These are phyloP conservation scores for Phalloptychus januarius DNA, from an alignment of 2,797 vertebrate species.

Conservation along the genomic window DNA sequence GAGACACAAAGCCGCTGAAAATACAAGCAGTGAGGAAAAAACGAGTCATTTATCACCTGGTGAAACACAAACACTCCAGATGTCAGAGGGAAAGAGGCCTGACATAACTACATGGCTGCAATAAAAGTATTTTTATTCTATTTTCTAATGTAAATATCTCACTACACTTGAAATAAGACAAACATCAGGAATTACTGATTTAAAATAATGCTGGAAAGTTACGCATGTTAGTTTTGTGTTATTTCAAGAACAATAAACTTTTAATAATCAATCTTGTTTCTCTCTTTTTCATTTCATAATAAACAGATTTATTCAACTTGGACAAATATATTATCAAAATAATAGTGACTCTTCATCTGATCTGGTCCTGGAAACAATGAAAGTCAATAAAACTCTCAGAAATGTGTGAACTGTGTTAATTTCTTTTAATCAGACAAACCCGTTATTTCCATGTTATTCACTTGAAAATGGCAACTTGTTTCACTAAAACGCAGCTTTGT, in stretches of 20 bases:
- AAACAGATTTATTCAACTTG: not conserved
- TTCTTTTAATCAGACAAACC: not conserved
- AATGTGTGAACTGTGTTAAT: not conserved
- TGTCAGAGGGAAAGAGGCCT: conserved; percentile 25
- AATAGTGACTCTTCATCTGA: not conserved
- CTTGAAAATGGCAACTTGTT: not conserved
- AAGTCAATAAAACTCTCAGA: not conserved
- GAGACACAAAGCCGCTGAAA: conserved; percentile 40
- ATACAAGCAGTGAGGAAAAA: not conserved
- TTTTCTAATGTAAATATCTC: too few species aligned
- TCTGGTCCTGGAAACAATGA: not conserved
- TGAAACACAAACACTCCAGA: conserved; percentile 33
- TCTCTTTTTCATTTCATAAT: not conserved
- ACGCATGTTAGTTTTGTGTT: too few species aligned
- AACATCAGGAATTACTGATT: too few species aligned
- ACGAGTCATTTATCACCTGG: conserved; percentile 8
- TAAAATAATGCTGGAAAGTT: too few species aligned
- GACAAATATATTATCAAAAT: not conserved
- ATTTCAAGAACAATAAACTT: not conserved
- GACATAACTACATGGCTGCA: conserved; percentile 10
- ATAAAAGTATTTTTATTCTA: too few species aligned
- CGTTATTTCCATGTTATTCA: not conserved
- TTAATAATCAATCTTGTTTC: not conserved
- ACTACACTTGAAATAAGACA: too few species aligned
- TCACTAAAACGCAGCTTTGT: not conserved